phyloP scores from a whole-genome alignment of 1,140 invertebrate genomes.

The Hyles vespertilio region DNA sequence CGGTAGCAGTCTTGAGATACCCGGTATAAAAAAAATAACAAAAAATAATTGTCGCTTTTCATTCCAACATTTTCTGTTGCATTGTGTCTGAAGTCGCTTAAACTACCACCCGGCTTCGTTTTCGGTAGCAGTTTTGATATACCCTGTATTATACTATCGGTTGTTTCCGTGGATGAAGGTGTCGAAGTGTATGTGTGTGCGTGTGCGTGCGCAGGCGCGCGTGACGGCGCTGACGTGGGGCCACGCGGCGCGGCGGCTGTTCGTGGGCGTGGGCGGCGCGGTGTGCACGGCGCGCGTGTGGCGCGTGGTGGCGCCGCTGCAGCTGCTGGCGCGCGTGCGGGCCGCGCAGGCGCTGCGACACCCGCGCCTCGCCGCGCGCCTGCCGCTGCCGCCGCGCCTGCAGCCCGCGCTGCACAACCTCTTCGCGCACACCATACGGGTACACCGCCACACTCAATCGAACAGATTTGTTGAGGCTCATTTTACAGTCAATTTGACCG shows the following conservation, averaged over 20 bases:
- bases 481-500: too few relatives aligned
- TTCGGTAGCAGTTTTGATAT: too few relatives aligned
- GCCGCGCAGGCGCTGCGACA: slow-evolving; percentile 79
- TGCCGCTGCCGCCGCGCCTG: slow-evolving; percentile 91
- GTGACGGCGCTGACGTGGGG: slow-evolving; percentile 98
- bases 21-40: too few relatives aligned
- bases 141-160: too few relatives aligned
- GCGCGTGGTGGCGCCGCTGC: slow-evolving; percentile 90
- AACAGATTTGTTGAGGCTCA: too few relatives aligned
- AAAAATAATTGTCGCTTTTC: too few relatives aligned
- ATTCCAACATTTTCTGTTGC: too few relatives aligned
- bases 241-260: slow-evolving; percentile 95
- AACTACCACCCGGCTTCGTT: too few relatives aligned
- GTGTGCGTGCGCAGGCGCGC: slow-evolving; percentile 78
- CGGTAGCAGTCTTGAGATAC: too few relatives aligned
- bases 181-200: neutral
- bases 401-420: slow-evolving; percentile 90
- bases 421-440: slow-evolving; percentile 96
- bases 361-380: slow-evolving; percentile 86
- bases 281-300: slow-evolving; percentile 96
- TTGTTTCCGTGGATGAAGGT: too few relatives aligned
- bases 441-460: slow-evolving; percentile 50
- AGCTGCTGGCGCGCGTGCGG: slow-evolving; percentile 88
- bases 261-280: slow-evolving; percentile 92
- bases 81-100: too few relatives aligned